Evolutionary conservation across 2,888 invertebrate genomes (phyloP).

Genomic region (Nephrotoma appendiculata): DNA sequence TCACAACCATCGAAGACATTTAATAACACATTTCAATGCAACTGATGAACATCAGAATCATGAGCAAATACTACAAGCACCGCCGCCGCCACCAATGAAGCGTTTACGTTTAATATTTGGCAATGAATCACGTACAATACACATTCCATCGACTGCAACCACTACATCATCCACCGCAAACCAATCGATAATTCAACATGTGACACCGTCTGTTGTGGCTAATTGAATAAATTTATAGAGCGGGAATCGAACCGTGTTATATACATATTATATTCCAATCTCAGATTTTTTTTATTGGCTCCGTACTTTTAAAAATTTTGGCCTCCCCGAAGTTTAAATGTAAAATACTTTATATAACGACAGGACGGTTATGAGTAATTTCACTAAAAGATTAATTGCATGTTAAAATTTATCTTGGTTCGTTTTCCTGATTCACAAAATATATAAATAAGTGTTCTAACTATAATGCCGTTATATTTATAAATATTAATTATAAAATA

Average conservation of each 20-base stretch:
- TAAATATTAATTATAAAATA: neutral
- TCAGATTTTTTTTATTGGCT: neutral
- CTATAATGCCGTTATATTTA: neutral
- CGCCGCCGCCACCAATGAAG: constrained; percentile 63
- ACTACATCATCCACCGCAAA: constrained; percentile 9
- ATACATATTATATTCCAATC: neutral
- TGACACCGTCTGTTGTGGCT: neutral
- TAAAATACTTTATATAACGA: neutral
- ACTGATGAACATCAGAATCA: constrained; percentile 1
- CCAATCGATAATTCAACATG: neutral
- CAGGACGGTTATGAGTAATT: neutral
- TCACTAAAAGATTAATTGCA: neutral
- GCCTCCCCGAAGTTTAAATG: neutral
- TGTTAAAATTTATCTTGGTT: neutral
- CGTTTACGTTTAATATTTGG: constrained; percentile 75
- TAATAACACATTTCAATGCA: neutral
- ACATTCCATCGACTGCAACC: constrained; percentile 44
- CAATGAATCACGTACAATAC: constrained; percentile 77
- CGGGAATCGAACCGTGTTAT: neutral
- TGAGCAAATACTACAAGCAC: constrained; percentile 38
- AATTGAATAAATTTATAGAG: neutral
- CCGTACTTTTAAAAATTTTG: neutral
- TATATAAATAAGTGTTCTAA: neutral
- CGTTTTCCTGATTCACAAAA: neutral
- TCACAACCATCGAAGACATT: constrained; percentile 12